These are phyloP conservation scores for Osmoderma eremita DNA, from an alignment of 2,888 invertebrate genomes.

Conservation along the genomic window DNA sequence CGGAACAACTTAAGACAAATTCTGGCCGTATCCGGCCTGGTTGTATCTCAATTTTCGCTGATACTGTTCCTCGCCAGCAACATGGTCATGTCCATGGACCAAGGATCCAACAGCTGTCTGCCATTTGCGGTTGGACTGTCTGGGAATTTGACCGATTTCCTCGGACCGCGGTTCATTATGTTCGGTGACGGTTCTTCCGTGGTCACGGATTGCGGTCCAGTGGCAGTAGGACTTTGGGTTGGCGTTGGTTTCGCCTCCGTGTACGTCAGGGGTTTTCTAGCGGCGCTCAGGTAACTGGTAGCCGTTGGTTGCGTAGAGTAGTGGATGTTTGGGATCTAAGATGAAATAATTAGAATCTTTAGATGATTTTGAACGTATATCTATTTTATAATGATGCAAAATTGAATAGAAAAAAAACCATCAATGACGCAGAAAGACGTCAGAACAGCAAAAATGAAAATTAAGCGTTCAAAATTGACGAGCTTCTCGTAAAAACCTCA, in stretches of 20 bases:
- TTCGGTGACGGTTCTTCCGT: constrained; percentile 62
- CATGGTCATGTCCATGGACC: constrained; percentile 57
- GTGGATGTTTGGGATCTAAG: constrained; percentile 66
- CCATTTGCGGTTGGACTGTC: constrained; percentile 61
- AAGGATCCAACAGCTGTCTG: constrained; percentile 58
- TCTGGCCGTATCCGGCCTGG: too few species aligned
- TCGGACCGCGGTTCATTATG: constrained; percentile 63
- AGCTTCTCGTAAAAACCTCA: too few species aligned
- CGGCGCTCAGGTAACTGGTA: constrained; percentile 67
- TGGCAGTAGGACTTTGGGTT: constrained; percentile 67
- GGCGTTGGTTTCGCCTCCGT: constrained; percentile 67
- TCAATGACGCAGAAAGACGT: background rate
- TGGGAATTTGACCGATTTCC: constrained; percentile 79
- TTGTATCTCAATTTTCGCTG: constrained; percentile 30
- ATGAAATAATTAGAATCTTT: background rate
- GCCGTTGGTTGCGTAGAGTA: constrained; percentile 68
- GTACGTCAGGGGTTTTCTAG: constrained; percentile 60
- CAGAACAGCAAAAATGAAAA: too few species aligned
- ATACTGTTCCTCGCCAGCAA: constrained; percentile 35
- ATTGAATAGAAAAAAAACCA: background rate
- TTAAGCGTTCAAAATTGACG: constrained; percentile 7
- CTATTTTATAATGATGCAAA: background rate
- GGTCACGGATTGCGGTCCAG: constrained; percentile 61
- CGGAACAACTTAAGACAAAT: too few species aligned
- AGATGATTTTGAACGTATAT: background rate